Base-by-base conservation (phyloP, 2,797 vertebrate genomes). In the Macropodus opercularis region DNA sequence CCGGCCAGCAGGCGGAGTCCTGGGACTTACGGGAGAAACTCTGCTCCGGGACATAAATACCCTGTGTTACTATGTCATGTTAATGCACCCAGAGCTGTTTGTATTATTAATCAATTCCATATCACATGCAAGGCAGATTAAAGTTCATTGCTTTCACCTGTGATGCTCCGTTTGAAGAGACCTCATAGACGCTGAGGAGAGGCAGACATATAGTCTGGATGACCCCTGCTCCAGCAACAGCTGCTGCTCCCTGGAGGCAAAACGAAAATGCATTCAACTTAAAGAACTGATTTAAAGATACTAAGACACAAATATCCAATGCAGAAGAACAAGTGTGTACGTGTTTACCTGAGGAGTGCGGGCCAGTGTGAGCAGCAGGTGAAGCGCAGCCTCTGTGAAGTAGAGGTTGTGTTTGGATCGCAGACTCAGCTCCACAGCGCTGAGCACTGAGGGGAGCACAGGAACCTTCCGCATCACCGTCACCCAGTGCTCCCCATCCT, bases 191-290 rank as follows among this genome's bases (percentile, higher is more conserved):
- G 0, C 96, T 95, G 56, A 99, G 80, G 5, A 99, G 94, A 75
- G 97, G 97, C 50, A 99, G 89, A 77, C 98, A 99, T 76, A 98
- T 92, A 1, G 96, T 96, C 83, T 97, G 95, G 2, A 94, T 93
- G 71, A 98, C 87, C 19, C 96, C 97, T 0, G 96, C 96, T 56
- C 95, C 95, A 1, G 96, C 96, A 49, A 98, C 94, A 1, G 96
- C 95, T 39, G 94, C 89, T 36, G 97, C 97, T 35, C 98, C 98
- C 97, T 99, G 10, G 2, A 76, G 29, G 68, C 47, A 56, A 38
- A 64, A 78, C 0, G 4, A 62, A 42, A 14, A 57, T 31, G 35
- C 29, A 8, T 39, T 0, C 21, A 1, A 51, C 19, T 5, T 5
- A 23, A 51, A 35, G 11, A 2, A 26, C 3, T 27, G 19, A 36